Base-by-base conservation (phyloP, 2,888 invertebrate species). In the Drosophila percnosoma region DNA sequence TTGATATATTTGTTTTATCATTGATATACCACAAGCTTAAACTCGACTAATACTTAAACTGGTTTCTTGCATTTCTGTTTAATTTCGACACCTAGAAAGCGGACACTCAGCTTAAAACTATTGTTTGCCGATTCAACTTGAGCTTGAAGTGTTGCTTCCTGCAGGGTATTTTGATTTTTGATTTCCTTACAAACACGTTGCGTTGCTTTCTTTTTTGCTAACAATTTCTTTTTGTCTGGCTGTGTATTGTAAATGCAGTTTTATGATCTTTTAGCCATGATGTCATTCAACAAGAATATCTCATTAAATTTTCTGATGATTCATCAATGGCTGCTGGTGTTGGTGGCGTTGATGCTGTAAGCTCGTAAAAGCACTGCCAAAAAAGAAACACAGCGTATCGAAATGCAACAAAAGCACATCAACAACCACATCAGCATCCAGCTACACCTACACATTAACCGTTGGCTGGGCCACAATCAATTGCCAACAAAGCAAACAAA, bases 401-500 rank as follows among this genome's bases (percentile, higher is more conserved):
- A 71, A 63, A 67, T 79, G 61, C 63, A 71, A 77, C 66, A 57
- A 57, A 42, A 75, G 49, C 62, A 78, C 48, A 73, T 48, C 58
- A 75, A 53, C 61, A 70, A 55, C 64, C 45, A 55, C 36, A 55
- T 29, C 38, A 38, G 8, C 38, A 38, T 42, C 15, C 85, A 84
- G 78, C 90, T 86, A 87, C 90, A 87, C 88, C 75, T 68, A 74
- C 74, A 54, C 78, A 78, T 83, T 80, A 80, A 80, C 77, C 83
- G 80, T 85, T 83, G 75, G 82, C 89, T 82, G 79, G 84, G 87
- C 76, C 90, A 88, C 90, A 87, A 90, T 89, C 87, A 90, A 83
- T 90, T 87, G 87, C 88, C 90, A 90, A 77, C 83, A 86, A 91
- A 91, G 82, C 90, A 91, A 91, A 91, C 89, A 92, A 91, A 91